Base-by-base conservation (phyloP, 1,140 invertebrate genomes). In the Diabrotica undecimpunctata region DNA sequence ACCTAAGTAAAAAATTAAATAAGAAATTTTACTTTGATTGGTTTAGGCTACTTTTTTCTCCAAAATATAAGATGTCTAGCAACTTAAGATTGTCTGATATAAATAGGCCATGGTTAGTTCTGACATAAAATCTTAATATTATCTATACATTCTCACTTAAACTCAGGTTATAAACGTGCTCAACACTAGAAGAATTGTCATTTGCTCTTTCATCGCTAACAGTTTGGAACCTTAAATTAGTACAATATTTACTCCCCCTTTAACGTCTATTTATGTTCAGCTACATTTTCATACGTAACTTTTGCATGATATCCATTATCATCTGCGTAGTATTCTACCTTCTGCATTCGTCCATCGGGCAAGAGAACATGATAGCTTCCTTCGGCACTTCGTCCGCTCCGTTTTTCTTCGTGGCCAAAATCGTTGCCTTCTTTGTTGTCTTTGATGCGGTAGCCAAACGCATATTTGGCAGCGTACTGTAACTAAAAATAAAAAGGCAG, bases 321-420 rank as follows among this genome's bases (percentile, higher is more conserved):
- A 66, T 92, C 90, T 0, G 89, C 90, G 63, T 84, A 88, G 79
- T 94, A 94, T 55, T 85, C 82, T 36, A 93, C 91, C 63, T 86
- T 86, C 79, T 92, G 90, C 68, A 87, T 80, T 65, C 90, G 83
- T 37, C 90, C 90, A 79, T 92, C 90, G 3, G 90, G 90, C 38
- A 93, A 78, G n/a, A 88, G 80, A 39, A 92, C 89, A 70, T 90
- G 87, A 80, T 93, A 92, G 66, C 85, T 83, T 54, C 90, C 89
- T 70, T 85, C 86, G 8, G 89, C 88, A 9, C 80, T 78, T 51
- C 86, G 83, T 7, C 87, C 90, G 64, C 84, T 78, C 60, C 81
- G 81, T 54, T 81, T 82, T 75, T 92, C 89, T 63, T 84, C 82
- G 72, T 92, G 90, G 9, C 89, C 88, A 78, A 87, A 92, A 72